phyloP scores from a whole-genome alignment of 2,113 vertebrate genomes.

The Oreochromis tanganicae region DNA sequence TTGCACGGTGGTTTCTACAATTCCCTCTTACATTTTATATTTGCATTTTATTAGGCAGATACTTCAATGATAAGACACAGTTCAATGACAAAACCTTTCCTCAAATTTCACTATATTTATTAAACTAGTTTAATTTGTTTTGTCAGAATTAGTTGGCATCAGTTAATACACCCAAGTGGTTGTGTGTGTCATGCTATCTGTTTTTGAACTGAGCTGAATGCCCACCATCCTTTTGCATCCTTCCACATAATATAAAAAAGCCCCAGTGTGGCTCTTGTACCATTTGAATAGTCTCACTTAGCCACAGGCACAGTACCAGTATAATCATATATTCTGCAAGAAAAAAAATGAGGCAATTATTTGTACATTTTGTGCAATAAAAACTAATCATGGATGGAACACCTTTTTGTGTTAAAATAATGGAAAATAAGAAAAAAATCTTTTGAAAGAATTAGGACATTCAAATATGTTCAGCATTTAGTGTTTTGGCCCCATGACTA shows the following conservation, averaged over 20 bases:
- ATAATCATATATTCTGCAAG: neutral
- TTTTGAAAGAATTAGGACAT: neutral
- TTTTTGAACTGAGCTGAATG: neutral
- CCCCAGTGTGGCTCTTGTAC: neutral
- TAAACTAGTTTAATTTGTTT: neutral
- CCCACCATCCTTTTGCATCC: neutral
- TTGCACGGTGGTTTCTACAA: neutral
- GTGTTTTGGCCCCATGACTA: neutral
- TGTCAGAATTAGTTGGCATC: neutral
- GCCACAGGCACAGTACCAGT: neutral
- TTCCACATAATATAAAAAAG: neutral
- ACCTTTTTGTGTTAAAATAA: neutral
- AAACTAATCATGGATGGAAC: neutral
- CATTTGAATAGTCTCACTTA: neutral
- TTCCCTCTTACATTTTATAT: neutral
- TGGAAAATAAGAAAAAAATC: neutral
- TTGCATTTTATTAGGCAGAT: neutral
- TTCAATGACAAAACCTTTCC: neutral
- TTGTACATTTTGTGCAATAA: neutral
- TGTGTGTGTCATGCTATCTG: neutral
- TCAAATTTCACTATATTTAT: neutral
- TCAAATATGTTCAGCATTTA: neutral
- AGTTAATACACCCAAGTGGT: neutral
- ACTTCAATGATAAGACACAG: neutral
- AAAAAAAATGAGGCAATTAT: neutral